Base-by-base conservation (phyloP, 1,140 invertebrate genomes). In the Drosophila arawakana region DNA sequence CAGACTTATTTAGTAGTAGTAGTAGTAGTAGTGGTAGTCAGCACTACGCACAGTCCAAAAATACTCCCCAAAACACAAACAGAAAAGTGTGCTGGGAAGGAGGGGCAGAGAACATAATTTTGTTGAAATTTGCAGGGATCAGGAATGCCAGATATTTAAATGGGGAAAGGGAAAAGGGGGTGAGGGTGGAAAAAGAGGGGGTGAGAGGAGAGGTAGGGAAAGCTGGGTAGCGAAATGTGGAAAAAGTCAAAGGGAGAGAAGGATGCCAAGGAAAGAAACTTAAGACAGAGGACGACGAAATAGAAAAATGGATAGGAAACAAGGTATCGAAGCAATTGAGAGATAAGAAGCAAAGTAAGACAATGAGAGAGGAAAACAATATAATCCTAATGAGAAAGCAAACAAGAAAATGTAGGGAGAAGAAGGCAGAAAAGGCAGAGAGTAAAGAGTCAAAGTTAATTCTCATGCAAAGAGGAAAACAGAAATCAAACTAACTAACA, bases 41-140 rank as follows among this genome's bases (percentile, higher is more conserved):
- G 43, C 37, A n/a, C n/a, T 61, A 57, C n/a, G n/a, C 18, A 11
- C 21, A 62, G 49, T 74, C 65, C 72, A 69, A 74, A 85, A 72
- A 65, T 78, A 67, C 54, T 21, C 8, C 2, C 52, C 35, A 54
- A 57, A 66, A 55, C n/a, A 47, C 13, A 44, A 57, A 18, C n/a
- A 44, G 10, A 41, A 54, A 34, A 21, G 43, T 3, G 43, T 2
- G 10, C n/a, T 21, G 44, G 13, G 9, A 0, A 9, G n/a, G 10
- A 18, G n/a, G 1, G 7, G 8, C 7, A 43, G 25, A 71, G 73
- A 86, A 76, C 86, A 90, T 90, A 76, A 90, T 82, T 90, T 90
- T 49, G 47, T 39, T 35, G 68, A 41, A 37, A 73, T 73, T 57
- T 66, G 62, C 21, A 7, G 35, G 43, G 61, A 52, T 54, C 49